phyloP scores from a whole-genome alignment of 2,797 vertebrate genomes.

The Naso thynnoides region DNA sequence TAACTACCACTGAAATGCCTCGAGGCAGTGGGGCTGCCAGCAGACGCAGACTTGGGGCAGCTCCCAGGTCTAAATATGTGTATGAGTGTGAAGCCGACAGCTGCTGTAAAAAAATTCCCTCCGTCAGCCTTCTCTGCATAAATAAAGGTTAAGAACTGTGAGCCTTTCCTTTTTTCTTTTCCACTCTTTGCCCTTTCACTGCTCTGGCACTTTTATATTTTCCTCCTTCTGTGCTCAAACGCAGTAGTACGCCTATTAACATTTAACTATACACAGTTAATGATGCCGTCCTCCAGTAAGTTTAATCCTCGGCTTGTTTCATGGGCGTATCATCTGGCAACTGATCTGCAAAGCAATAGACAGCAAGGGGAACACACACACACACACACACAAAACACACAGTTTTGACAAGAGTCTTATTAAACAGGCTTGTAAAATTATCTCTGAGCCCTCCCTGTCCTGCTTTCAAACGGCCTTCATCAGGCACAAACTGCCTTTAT shows the following conservation, averaged over 20 bases:
- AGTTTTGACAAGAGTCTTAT: conserved; percentile 61
- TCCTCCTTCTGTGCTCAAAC: conserved; percentile 46
- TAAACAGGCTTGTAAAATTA: conserved; percentile 67
- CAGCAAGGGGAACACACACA: conserved; percentile 7
- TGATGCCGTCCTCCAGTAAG: conserved; percentile 59
- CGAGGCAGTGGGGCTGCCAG: conserved; percentile 39
- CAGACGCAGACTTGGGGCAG: conserved; percentile 39
- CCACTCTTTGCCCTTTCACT: conserved; percentile 12
- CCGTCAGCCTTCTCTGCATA: conserved; percentile 43
- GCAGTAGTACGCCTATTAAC: conserved; percentile 65
- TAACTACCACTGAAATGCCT: conserved; percentile 42
- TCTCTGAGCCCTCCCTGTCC: conserved; percentile 36
- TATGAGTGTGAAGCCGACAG: conserved; percentile 31
- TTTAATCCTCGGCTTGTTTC: conserved; percentile 75
- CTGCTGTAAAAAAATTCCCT: conserved; percentile 27
- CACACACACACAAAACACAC: conserved; percentile 30
- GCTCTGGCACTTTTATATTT: conserved; percentile 39
- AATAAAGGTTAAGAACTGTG: conserved; percentile 43
- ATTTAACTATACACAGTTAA: conserved; percentile 77
- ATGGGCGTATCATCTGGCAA: conserved; percentile 30
- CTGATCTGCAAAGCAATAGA: conserved; percentile 31
- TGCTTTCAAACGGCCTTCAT: conserved; percentile 48
- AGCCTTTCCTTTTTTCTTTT: conserved; percentile 8
- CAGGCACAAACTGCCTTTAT: conserved; percentile 46
- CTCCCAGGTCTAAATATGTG: conserved; percentile 44